These are phyloP conservation scores for Nephrotoma guestfalica DNA, from an alignment of 2,888 invertebrate species.

Conservation along the genomic window DNA sequence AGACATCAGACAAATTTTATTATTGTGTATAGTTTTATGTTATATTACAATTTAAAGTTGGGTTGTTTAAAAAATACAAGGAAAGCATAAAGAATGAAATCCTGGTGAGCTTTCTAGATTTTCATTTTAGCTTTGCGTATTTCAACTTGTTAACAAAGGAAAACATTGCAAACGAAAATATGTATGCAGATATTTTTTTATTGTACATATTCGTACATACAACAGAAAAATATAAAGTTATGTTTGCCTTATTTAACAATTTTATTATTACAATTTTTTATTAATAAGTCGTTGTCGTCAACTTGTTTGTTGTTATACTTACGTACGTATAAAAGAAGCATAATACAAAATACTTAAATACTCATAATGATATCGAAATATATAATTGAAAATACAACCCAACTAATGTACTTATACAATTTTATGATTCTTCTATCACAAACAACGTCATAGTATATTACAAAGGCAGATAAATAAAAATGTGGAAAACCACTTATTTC, in stretches of 20 bases:
- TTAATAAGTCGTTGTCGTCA: background rate
- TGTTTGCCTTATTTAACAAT: background rate
- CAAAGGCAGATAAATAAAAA: background rate
- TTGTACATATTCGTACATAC: background rate
- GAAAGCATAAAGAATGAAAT: background rate
- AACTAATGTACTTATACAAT: background rate
- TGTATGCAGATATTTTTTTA: background rate
- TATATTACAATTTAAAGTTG: background rate
- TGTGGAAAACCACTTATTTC: background rate
- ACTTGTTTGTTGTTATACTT: background rate
- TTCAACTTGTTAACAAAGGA: background rate
- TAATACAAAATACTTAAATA: background rate
- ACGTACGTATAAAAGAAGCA: background rate
- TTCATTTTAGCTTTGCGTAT: background rate
- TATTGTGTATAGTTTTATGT: background rate
- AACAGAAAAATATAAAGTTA: background rate
- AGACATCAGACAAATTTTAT: background rate
- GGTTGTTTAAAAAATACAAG: background rate
- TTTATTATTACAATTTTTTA: background rate
- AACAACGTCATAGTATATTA: background rate
- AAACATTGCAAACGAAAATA: background rate
- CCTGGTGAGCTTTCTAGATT: background rate
- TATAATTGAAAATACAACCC: background rate
- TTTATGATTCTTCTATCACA: background rate
- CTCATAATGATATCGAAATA: background rate